A percentile compares a stretch with the other conserved stretches of the same genome.
Conservation (phyloP, 2,113 vertebrate genomes). For the Myotis lucifugus region DNA sequence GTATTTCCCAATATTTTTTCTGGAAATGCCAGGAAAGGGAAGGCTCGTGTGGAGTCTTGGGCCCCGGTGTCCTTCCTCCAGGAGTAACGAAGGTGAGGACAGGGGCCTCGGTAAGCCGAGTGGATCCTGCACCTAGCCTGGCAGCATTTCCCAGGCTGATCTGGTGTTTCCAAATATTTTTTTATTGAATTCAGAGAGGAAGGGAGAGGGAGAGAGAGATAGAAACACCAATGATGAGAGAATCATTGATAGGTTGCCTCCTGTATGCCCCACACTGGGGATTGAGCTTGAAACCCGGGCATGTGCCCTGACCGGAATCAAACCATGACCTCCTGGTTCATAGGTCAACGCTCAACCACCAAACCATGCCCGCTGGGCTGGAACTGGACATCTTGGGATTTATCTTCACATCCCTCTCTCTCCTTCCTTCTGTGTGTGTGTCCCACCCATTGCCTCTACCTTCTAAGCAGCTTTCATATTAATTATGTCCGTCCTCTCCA, state of each 20-base stretch:
- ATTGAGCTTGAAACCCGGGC: too few relatives aligned
- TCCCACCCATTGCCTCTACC: not conserved
- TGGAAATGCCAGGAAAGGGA: constrained; percentile 15
- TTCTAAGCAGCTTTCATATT: not conserved
- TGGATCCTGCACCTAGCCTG: too few relatives aligned
- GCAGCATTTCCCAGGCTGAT: not conserved
- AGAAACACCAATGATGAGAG: too few relatives aligned
- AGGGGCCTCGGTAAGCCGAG: not conserved
- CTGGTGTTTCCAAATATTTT: too few relatives aligned
- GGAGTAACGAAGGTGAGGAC: not conserved
- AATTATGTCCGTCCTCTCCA: not conserved
- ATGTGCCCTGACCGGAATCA: too few relatives aligned
- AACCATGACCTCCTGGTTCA: too few relatives aligned
- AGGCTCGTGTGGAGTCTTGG: not conserved
- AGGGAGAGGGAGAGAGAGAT: too few relatives aligned
- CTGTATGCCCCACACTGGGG: too few relatives aligned
- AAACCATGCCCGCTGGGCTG: too few relatives aligned
- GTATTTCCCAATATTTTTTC: not conserved
- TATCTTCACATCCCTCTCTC: not conserved
- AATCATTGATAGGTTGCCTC: too few relatives aligned
- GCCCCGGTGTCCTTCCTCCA: not conserved
- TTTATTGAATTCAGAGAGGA: too few relatives aligned
- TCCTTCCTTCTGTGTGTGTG: not conserved
- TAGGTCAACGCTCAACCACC: too few relatives aligned
- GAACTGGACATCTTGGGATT: not conserved